Percentiles rank a stretch among this genome's conserved stretches.
Conservation (phyloP, 2,888 invertebrate genomes). For the Drosophila multiciliata region DNA sequence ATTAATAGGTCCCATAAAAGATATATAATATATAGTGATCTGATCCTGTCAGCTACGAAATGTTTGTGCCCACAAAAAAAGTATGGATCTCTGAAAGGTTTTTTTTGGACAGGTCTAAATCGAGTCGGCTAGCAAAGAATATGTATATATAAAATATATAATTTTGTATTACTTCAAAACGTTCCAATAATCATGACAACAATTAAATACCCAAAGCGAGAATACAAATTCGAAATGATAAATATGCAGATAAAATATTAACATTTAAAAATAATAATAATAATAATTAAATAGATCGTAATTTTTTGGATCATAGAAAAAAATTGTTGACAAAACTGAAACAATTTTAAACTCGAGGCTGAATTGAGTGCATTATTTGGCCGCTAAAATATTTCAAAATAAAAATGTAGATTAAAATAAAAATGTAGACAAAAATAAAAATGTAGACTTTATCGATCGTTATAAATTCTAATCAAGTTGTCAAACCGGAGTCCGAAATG, state of each 20-base stretch:
- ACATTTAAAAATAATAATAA: too few species aligned
- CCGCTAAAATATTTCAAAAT: not conserved
- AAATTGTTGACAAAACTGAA: not conserved
- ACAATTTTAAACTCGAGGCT: too few species aligned
- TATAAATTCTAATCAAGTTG: not conserved
- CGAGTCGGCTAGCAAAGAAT: not conserved
- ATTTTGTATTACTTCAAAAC: not conserved
- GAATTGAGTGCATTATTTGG: not conserved
- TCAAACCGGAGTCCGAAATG: not conserved
- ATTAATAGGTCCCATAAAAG: accelerated
- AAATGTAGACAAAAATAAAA: too few species aligned
- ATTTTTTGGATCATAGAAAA: not conserved
- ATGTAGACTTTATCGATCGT: not conserved
- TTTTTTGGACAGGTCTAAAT: not conserved
- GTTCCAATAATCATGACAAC: not conserved
- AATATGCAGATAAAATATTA: too few species aligned
- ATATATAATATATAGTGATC: not conserved
- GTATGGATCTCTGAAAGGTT: not conserved
- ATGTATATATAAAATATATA: too few species aligned
- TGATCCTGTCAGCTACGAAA: not conserved
- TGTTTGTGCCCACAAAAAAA: not conserved
- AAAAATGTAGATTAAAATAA: too few species aligned
- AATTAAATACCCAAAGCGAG: not conserved
- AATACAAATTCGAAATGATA: not conserved
- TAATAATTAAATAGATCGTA: too few species aligned